phyloP scores from a whole-genome alignment of 2,888 invertebrate genomes.

The Brachypalpus laphriformis region DNA sequence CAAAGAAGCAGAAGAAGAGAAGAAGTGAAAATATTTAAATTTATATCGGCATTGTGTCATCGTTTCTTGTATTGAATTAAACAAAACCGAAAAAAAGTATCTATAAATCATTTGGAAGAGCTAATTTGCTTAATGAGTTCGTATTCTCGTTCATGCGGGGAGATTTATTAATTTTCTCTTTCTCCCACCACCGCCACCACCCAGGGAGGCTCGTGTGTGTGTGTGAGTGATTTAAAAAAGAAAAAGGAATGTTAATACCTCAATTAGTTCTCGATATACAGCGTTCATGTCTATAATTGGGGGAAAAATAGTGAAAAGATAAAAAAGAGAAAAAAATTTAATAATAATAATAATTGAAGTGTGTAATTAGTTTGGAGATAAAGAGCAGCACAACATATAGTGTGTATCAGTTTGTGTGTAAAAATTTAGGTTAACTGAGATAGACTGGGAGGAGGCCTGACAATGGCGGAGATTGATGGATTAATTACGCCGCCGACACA shows the following conservation, averaged over 20 bases:
- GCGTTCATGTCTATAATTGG: constrained; percentile 32
- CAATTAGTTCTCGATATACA: constrained; percentile 43
- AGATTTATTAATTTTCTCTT: constrained; percentile 55
- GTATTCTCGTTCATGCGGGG: constrained; percentile 65
- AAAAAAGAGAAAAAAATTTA: constrained; percentile 13
- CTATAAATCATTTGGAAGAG: constrained; percentile 64
- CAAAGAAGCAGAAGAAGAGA: background rate
- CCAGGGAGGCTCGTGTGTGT: constrained; percentile 8
- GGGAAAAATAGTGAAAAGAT: constrained; percentile 28
- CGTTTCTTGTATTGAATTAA: background rate
- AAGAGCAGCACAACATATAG: background rate
- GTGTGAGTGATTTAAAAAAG: constrained; percentile 53
- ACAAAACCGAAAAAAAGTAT: background rate
- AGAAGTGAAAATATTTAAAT: constrained; percentile 23
- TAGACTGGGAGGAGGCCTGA: background rate
- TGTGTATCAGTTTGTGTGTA: constrained; percentile 9
- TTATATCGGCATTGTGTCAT: constrained; percentile 47
- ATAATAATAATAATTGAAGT: constrained; percentile 15
- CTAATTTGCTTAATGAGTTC: constrained; percentile 69
- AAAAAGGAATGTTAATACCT: constrained; percentile 57
- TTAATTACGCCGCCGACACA: constrained; percentile 63
- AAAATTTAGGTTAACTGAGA: constrained; percentile 7
- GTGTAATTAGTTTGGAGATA: constrained; percentile 12
- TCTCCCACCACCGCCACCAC: background rate
- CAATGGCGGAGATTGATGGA: constrained; percentile 76